Conservation (phyloP, 2,888 invertebrate species). For the Tenthredo livida region DNA sequence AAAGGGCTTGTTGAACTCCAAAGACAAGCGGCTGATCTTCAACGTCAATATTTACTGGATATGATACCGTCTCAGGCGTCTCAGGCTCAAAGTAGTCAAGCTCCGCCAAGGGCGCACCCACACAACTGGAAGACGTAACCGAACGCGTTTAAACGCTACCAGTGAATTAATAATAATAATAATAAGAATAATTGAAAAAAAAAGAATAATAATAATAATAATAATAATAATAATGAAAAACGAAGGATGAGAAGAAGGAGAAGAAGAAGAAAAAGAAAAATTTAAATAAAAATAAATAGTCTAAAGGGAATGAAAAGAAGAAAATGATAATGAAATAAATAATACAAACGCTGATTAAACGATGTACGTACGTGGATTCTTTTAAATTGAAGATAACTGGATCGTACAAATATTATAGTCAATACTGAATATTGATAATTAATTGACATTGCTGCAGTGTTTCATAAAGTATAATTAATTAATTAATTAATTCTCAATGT, state of each 20-base stretch:
- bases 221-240: slow-evolving; percentile 22
- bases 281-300: slow-evolving; percentile 48
- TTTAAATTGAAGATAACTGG: slow-evolving; percentile 47
- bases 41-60: slow-evolving; percentile 97
- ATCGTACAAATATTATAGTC: slow-evolving; percentile 53
- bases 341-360: slow-evolving; percentile 50
- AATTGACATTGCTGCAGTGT: slow-evolving; percentile 49
- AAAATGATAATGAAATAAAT: slow-evolving; percentile 37
- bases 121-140: slow-evolving; percentile 85
- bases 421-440: slow-evolving; percentile 51
- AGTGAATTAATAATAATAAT: slow-evolving; percentile 35
- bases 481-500: slow-evolving; percentile 23
- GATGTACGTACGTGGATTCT: slow-evolving; percentile 52
- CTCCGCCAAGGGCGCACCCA: slow-evolving; percentile 74
- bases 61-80: slow-evolving; percentile 89
- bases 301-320: slow-evolving; percentile 26
- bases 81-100: slow-evolving; percentile 78
- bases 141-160: slow-evolving; percentile 61
- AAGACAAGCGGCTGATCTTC: slow-evolving; percentile 90
- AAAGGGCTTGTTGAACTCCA: slow-evolving; percentile 87
- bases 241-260: background rate
- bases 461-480: slow-evolving; percentile 31
- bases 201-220: background rate
- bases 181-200: background rate
- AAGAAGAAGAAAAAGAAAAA: background rate